phyloP scores from a whole-genome alignment of 2,113 vertebrate species.

The Paraplagusia blochii region DNA sequence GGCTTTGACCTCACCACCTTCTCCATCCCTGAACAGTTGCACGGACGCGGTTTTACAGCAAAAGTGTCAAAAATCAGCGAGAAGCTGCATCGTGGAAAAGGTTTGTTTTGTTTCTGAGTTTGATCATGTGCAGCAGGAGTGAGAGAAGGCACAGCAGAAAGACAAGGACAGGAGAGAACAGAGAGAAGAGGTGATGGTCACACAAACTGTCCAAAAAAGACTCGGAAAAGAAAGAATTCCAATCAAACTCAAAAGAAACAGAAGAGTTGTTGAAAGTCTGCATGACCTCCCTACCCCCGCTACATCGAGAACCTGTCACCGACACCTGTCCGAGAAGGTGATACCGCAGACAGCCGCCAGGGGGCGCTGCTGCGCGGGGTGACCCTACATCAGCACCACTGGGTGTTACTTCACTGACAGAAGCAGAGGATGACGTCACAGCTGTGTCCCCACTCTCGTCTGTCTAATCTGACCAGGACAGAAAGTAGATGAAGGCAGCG shows the following conservation, averaged over 20 bases:
- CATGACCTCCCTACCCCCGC: too few species aligned
- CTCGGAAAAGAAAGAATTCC: background rate
- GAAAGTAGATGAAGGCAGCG: conserved; percentile 8
- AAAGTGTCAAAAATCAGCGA: background rate
- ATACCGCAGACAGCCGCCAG: too few species aligned
- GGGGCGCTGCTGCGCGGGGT: too few species aligned
- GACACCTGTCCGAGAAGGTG: too few species aligned
- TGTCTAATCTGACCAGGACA: conserved; percentile 8
- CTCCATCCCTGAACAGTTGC: background rate
- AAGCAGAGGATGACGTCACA: too few species aligned
- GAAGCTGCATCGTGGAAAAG: background rate
- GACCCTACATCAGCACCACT: too few species aligned
- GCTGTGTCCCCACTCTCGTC: too few species aligned
- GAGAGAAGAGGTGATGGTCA: background rate
- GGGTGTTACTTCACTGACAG: too few species aligned
- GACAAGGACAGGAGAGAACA: background rate
- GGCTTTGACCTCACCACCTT: background rate
- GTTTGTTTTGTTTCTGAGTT: background rate
- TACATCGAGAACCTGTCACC: too few species aligned
- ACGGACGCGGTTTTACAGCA: too few species aligned
- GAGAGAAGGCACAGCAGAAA: conserved; percentile 20
- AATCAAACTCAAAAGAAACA: too few species aligned
- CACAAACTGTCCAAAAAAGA: background rate
- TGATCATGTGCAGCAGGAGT: background rate
- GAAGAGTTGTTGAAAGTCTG: too few species aligned